phyloP scores from a whole-genome alignment of 1,140 invertebrate genomes.

The Berghia stephanieae region DNA sequence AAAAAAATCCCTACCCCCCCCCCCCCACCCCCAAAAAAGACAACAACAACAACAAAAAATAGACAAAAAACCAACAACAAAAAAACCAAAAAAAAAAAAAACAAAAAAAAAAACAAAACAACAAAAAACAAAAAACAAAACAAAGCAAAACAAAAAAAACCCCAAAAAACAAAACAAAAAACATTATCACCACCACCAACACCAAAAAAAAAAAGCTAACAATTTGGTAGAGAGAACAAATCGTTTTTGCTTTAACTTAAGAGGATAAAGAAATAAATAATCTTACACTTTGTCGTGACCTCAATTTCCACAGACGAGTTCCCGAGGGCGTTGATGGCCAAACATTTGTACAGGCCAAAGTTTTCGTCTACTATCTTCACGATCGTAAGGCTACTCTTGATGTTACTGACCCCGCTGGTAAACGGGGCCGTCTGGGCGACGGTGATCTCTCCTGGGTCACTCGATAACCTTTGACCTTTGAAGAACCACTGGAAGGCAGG shows the following conservation, averaged over 20 bases:
- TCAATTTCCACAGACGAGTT: conserved; percentile 28
- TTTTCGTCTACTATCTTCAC: conserved; percentile 22
- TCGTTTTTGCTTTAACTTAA: neutral
- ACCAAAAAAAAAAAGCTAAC: neutral
- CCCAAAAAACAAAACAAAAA: too few relatives aligned
- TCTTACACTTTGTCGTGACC: conserved; percentile 40
- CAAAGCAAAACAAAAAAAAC: too few relatives aligned
- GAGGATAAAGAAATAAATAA: neutral
- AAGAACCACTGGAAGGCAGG: conserved; percentile 46
- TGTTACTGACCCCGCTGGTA: neutral
- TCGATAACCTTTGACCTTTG: conserved; percentile 34
- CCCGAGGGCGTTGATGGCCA: conserved; percentile 43
- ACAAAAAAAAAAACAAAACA: too few relatives aligned
- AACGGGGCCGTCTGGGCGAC: conserved; percentile 4
- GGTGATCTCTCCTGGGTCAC: neutral
- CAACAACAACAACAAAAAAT: neutral
- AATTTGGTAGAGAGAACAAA: neutral
- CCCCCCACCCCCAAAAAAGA: neutral
- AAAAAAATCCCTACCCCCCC: neutral
- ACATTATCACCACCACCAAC: too few relatives aligned
- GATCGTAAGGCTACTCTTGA: conserved; percentile 34
- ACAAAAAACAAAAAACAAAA: too few relatives aligned
- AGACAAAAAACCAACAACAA: neutral
- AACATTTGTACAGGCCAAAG: conserved; percentile 46
- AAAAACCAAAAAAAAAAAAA: too few relatives aligned